These are phyloP conservation scores for Cochlearius cochlearius DNA, from an alignment of 2,113 vertebrate species.

Conservation along the genomic window DNA sequence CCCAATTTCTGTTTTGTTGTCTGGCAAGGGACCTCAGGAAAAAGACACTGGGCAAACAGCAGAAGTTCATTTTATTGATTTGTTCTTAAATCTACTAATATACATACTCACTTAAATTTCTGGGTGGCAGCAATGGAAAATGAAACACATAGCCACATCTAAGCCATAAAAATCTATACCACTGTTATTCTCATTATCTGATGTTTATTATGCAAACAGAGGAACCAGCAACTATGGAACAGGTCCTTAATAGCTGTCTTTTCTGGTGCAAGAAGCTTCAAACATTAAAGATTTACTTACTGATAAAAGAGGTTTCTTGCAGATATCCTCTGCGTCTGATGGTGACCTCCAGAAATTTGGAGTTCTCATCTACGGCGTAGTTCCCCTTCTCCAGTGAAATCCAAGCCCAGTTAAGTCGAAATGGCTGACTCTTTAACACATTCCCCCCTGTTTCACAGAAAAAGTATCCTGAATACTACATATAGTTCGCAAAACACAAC, in stretches of 20 bases:
- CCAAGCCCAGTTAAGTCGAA: slow-evolving; percentile 86
- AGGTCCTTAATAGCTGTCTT: not conserved
- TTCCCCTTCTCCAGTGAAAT: slow-evolving; percentile 84
- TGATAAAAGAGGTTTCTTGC: slow-evolving; percentile 83
- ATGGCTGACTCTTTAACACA: slow-evolving; percentile 78
- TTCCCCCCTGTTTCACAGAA: slow-evolving; percentile 74
- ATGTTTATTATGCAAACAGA: not conserved
- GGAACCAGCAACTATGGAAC: not conserved
- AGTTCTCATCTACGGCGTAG: slow-evolving; percentile 82
- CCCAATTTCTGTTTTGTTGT: not conserved
- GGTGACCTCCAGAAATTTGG: slow-evolving; percentile 81
- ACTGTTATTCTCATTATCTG: not conserved
- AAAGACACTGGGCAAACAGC: not conserved
- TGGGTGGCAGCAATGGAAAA: not conserved
- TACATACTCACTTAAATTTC: not conserved
- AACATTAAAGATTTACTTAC: slow-evolving; percentile 70
- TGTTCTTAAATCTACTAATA: not conserved
- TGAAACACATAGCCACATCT: not conserved
- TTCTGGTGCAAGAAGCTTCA: not conserved
- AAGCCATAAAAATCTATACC: not conserved
- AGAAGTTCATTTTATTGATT: not conserved
- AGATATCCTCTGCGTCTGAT: slow-evolving; percentile 81
- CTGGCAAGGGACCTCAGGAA: not conserved
- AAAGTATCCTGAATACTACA: not conserved
- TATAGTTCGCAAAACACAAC: not conserved